Conservation (phyloP, 2,113 vertebrate species). For the Probosciger aterrimus region DNA sequence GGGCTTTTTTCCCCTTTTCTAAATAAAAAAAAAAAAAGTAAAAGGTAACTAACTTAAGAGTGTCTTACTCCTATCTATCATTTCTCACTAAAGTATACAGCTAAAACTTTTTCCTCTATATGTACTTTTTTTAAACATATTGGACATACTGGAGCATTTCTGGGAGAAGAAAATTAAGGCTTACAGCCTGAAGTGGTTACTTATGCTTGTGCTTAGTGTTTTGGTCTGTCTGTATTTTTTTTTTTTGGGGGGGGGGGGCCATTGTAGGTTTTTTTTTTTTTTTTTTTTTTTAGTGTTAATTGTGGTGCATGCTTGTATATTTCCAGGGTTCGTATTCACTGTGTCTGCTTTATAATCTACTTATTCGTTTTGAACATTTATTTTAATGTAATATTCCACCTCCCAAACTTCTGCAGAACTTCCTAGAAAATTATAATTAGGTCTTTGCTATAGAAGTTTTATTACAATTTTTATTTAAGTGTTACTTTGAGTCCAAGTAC, state of each 20-base stretch:
- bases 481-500: neutral
- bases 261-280: too few relatives aligned
- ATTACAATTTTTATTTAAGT: neutral
- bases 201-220: neutral
- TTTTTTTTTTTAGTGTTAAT: neutral
- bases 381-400: neutral
- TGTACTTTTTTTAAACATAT: neutral
- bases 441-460: neutral
- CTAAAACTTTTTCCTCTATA: neutral
- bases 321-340: neutral
- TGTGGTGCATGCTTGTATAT: neutral
- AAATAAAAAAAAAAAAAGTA: neutral
- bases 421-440: neutral
- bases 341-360: neutral
- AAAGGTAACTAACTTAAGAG: neutral
- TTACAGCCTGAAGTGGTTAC: neutral
- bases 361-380: neutral
- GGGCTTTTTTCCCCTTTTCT: neutral
- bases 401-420: neutral
- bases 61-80: neutral
- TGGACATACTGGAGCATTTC: neutral
- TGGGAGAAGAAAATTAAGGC: neutral
- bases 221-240: neutral
- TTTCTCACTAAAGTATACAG: neutral
- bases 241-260: too few relatives aligned